phyloP scores from a whole-genome alignment of 37 sponge, comb jelly and placozoan species.

The Hormiphora californensis region DNA sequence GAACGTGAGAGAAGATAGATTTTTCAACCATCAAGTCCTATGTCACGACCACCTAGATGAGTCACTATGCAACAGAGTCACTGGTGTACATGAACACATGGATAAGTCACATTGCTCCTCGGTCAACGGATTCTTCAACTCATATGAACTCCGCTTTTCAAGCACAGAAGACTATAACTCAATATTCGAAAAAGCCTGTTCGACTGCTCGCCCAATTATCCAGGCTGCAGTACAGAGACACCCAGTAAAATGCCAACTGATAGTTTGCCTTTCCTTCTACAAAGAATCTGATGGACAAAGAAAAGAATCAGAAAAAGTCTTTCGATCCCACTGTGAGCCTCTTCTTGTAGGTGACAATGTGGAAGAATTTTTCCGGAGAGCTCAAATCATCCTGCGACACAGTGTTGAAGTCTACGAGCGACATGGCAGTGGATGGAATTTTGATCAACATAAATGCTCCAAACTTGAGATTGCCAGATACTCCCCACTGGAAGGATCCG shows the following conservation, averaged over 20 bases:
- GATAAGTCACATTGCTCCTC: too few relatives aligned
- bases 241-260: constrained; percentile 4
- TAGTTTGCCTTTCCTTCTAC: background rate
- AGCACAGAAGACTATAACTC: too few relatives aligned
- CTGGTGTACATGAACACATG: too few relatives aligned
- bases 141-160: too few relatives aligned
- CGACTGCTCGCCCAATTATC: too few relatives aligned
- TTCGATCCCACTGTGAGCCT: constrained; percentile 14
- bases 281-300: background rate
- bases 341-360: background rate
- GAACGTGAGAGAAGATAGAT: too few relatives aligned
- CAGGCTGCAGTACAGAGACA: too few relatives aligned
- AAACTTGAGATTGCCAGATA: background rate
- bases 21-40: too few relatives aligned
- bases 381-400: background rate
- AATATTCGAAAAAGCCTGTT: too few relatives aligned
- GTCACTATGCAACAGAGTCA: too few relatives aligned
- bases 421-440: constrained; percentile 16
- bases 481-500: background rate
- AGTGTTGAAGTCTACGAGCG: background rate
- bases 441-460: background rate
- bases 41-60: too few relatives aligned
- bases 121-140: too few relatives aligned
- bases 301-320: background rate
- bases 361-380: background rate